Evolutionary conservation across 2,113 vertebrate genomes (phyloP).

Genomic region (Equus quagga): DNA sequence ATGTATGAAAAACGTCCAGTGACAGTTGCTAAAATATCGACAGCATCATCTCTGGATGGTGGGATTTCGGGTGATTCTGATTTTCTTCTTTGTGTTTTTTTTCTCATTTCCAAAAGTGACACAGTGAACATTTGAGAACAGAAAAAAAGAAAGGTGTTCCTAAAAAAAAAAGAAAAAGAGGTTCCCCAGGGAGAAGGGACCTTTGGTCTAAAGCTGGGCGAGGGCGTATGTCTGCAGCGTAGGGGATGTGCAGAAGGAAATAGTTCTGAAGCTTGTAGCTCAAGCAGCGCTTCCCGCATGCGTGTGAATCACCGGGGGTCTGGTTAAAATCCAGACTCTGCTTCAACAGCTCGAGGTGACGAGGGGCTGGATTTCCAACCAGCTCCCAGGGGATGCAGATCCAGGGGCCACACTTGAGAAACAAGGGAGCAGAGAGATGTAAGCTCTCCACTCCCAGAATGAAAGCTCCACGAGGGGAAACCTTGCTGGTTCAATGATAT

Average conservation of each 20-base stretch:
- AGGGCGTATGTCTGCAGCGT: not conserved
- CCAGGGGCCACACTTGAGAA: not conserved
- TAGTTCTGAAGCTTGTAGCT: not conserved
- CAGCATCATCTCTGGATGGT: not conserved
- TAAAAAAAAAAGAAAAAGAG: not conserved
- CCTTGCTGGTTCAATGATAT: not conserved
- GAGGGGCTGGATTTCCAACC: not conserved
- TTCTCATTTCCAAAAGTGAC: not conserved
- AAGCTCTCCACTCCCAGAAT: not conserved
- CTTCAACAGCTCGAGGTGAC: not conserved
- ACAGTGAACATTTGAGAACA: not conserved
- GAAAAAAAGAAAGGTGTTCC: rapidly evolving
- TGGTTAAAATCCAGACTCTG: not conserved
- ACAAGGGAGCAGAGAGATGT: not conserved
- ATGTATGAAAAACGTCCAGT: not conserved
- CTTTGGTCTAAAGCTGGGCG: too few species aligned
- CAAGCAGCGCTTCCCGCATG: too few species aligned
- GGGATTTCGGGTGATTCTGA: not conserved
- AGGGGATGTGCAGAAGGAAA: not conserved
- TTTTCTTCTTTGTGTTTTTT: not conserved
- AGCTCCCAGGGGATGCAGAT: not conserved
- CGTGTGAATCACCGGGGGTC: not conserved
- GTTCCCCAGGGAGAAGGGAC: not conserved
- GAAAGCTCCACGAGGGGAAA: rapidly evolving
- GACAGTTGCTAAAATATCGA: not conserved